Conservation (phyloP, 2,113 vertebrate species). For the Sporophila hypoxantha region DNA sequence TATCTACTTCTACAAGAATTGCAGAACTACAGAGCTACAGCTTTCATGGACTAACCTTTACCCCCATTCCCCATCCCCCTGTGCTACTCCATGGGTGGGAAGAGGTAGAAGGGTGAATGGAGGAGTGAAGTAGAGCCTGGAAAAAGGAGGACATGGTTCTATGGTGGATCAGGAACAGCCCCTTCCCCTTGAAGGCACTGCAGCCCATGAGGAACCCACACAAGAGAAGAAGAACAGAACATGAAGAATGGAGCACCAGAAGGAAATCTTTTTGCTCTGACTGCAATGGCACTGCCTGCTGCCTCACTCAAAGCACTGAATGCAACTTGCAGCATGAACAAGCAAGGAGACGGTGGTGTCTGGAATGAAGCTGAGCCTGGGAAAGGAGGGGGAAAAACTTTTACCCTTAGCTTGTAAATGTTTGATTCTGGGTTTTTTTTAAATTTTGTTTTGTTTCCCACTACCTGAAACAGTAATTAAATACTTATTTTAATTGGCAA, state of each 20-base stretch:
- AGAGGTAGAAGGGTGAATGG: not conserved
- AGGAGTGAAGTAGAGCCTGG: not conserved
- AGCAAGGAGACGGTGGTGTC: not conserved
- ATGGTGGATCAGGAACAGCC: not conserved
- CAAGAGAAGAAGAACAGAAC: not conserved
- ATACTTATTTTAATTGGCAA: not conserved
- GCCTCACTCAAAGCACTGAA: not conserved
- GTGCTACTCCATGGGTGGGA: not conserved
- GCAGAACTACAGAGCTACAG: not conserved
- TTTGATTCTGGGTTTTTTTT: not conserved
- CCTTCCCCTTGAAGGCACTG: not conserved
- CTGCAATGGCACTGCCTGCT: accelerated
- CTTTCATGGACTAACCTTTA: not conserved
- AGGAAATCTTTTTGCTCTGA: not conserved
- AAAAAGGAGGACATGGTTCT: not conserved
- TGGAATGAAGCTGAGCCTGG: not conserved
- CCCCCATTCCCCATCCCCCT: accelerated
- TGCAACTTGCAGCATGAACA: not conserved
- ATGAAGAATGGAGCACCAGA: not conserved
- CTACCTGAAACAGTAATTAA: not conserved
- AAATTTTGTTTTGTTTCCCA: not conserved
- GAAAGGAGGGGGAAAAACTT: not conserved
- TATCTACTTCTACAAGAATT: not conserved
- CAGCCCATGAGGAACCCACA: not conserved
- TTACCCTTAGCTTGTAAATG: not conserved